Evolutionary conservation across 92 coral and sea anemone genomes (phyloP).

Genomic region (Umimayanthus chanpuru): DNA sequence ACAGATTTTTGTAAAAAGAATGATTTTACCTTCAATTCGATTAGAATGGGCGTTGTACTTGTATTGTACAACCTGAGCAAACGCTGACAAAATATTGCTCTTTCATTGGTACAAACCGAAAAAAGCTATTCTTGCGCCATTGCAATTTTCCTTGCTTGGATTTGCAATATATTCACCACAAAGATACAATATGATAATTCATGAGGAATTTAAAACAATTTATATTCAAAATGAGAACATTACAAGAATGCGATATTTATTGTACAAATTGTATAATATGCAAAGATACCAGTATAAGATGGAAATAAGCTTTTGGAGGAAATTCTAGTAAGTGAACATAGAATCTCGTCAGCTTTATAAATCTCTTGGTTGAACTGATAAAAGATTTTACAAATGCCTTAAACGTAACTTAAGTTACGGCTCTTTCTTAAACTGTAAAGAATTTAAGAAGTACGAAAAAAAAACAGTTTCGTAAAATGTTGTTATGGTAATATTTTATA

Average conservation of each 20-base stretch:
- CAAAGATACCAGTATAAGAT: too few relatives aligned
- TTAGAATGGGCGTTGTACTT: background rate
- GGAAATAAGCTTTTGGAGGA: too few relatives aligned
- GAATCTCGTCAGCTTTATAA: background rate
- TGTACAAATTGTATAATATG: background rate
- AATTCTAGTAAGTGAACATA: background rate
- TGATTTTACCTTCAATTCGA: background rate
- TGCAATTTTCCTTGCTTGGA: too few relatives aligned
- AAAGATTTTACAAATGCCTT: background rate
- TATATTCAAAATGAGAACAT: background rate
- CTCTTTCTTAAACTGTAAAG: background rate
- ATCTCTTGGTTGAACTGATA: background rate
- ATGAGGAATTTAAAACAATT: background rate
- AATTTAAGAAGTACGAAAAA: background rate
- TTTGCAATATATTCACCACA: too few relatives aligned
- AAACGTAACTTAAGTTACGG: background rate
- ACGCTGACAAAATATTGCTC: too few relatives aligned
- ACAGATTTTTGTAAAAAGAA: background rate
- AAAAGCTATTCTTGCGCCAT: too few relatives aligned
- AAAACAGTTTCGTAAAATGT: background rate
- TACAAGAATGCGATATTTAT: background rate
- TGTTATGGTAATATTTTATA: background rate
- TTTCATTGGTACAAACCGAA: too few relatives aligned
- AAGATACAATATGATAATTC: background rate
- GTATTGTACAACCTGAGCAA: too few relatives aligned